A percentile compares a stretch with the other conserved stretches of the same genome.
These are phyloP conservation scores for Castor canadensis DNA, from an alignment of 2,113 vertebrate species.

Conservation along the genomic window DNA sequence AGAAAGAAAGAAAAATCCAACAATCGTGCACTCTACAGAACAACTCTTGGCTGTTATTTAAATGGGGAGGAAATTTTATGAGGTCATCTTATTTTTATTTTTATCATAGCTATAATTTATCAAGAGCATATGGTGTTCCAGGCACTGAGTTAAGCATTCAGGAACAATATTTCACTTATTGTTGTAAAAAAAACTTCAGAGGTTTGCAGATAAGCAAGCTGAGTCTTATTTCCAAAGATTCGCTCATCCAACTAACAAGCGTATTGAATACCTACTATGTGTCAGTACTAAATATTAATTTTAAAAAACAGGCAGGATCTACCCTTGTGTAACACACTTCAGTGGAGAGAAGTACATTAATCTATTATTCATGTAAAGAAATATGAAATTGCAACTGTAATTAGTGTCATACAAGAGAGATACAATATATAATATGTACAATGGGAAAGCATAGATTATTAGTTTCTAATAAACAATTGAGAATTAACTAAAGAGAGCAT, in stretches of 20 bases:
- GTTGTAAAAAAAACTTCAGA: neutral
- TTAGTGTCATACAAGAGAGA: neutral
- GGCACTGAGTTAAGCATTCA: neutral
- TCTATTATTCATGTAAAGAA: neutral
- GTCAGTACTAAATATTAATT: neutral
- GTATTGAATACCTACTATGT: neutral
- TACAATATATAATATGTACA: rapidly evolving
- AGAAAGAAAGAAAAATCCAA: neutral
- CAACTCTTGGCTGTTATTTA: neutral
- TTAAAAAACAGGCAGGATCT: neutral
- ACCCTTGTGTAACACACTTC: neutral
- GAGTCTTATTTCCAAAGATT: neutral
- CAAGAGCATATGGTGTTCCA: neutral
- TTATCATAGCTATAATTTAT: neutral
- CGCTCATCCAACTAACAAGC: neutral
- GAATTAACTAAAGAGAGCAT: neutral
- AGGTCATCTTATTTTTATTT: neutral
- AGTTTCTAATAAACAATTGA: neutral
- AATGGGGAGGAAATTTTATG: neutral
- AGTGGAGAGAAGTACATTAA: neutral
- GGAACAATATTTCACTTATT: neutral
- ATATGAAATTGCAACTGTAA: neutral
- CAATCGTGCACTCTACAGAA: neutral
- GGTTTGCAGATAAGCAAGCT: neutral
- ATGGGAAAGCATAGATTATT: neutral